These are phyloP conservation scores for Ibycter americanus DNA, from an alignment of 2,797 vertebrate genomes.

Conservation along the genomic window DNA sequence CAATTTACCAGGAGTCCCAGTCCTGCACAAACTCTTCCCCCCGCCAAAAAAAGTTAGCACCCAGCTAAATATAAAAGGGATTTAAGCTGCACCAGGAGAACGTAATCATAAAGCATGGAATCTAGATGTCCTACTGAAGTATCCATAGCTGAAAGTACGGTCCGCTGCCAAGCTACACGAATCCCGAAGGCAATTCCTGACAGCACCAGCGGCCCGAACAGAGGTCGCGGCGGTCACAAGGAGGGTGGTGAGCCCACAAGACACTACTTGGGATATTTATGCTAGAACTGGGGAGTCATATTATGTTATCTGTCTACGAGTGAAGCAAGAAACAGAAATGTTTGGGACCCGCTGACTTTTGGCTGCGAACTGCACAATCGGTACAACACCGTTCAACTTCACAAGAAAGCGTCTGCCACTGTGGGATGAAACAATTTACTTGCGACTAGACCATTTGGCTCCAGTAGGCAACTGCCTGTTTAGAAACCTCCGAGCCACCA, in stretches of 20 bases:
- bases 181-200: not conserved
- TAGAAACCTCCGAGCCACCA: not conserved
- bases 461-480: not conserved
- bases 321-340: not conserved
- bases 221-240: not conserved
- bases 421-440: not conserved
- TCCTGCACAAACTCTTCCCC: rapidly evolving
- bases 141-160: not conserved
- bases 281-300: not conserved
- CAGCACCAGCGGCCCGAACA: not conserved
- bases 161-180: not conserved
- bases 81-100: not conserved
- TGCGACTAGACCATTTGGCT: not conserved
- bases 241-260: not conserved
- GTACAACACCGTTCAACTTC: not conserved
- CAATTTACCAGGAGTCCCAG: not conserved
- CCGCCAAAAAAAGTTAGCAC: not conserved
- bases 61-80: not conserved
- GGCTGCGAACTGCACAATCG: not conserved
- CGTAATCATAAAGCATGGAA: not conserved
- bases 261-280: not conserved
- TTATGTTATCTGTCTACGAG: not conserved
- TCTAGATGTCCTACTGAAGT: not conserved
- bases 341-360: not conserved
- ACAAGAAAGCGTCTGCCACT: not conserved